Conservation (phyloP, 1,140 invertebrate genomes). For the Araneus ventricosus region DNA sequence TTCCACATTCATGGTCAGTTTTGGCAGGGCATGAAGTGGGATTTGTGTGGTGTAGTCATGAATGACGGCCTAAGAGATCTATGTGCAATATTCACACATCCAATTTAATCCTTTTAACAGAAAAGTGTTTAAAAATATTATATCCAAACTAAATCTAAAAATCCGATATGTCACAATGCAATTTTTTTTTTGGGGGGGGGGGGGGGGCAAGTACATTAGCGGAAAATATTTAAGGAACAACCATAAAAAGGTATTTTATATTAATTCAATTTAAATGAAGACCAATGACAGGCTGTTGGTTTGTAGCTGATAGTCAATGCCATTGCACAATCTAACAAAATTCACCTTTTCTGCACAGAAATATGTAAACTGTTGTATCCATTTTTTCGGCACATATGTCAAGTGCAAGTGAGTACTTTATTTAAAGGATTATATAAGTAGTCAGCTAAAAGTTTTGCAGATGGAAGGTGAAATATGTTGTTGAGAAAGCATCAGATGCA, state of each 20-base stretch:
- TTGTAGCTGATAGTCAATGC: not conserved
- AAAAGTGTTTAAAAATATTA: too few species aligned
- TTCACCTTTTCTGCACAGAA: not conserved
- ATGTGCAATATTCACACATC: too few species aligned
- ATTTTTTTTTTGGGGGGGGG: too few species aligned
- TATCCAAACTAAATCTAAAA: too few species aligned
- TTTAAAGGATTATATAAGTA: not conserved
- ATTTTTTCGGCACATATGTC: not conserved
- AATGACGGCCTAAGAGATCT: too few species aligned
- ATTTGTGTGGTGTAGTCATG: too few species aligned
- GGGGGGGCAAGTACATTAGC: too few species aligned
- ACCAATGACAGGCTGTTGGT: not conserved
- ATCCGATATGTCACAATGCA: too few species aligned
- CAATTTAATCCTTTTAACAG: too few species aligned
- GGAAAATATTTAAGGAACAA: not conserved
- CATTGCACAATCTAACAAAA: not conserved
- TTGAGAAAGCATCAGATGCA: not conserved
- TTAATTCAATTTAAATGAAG: not conserved
- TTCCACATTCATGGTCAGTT: too few species aligned
- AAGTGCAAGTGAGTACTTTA: not conserved
- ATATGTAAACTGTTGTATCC: not conserved
- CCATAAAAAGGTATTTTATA: not conserved
- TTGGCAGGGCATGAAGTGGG: too few species aligned
- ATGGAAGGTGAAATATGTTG: not conserved
- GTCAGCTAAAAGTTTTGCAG: not conserved